Evolutionary conservation across 2,113 vertebrate species (phyloP), one percentile per base, ranked within the genome.

Genomic region (Tamias sibiricus): DNA sequence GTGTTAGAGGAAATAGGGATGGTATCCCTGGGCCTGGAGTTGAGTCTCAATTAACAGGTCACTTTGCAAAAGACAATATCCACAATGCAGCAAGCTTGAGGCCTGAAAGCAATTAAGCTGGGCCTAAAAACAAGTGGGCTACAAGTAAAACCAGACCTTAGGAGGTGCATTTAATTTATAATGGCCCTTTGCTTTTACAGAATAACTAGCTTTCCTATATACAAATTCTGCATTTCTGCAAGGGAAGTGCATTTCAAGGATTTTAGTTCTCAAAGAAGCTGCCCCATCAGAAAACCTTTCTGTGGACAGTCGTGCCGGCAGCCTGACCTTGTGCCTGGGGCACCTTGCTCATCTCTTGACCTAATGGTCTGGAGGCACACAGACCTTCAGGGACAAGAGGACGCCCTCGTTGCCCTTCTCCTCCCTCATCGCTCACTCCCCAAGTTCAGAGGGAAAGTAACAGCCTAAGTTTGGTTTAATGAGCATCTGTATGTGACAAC

Each of bases 21-120:
- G 72, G 19, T 80, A 30, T 26, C 89, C 37, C 64, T 47, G 40
- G 40, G 52, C 30, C 71, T 90, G 49, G 32, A 76, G 35, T 35
- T 66, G 49, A 30, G 77, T 59, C 49, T 83, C 69, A 32, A 26
- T 54, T 37, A 64, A 47, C 9, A 90, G 79, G 64, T 88, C 88
- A 80, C 0, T 17, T 16, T 47, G 32, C 42, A 59, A 40, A 74
- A 93, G 42, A 68, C 4, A 49, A 35, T 82, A 79, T 37, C 44
- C 40, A 32, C 35, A 91, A 30, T 26, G 40, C 35, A 69, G 40
- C 79, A 81, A 79, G 14, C 64, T 84, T 12, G 1, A 13, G 62
- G 44, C 83, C 77, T 96, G 89, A 89, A 89, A 92, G 88, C 74
- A 93, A 88, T 94, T 82, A 95, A 22, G 35, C 74, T 37, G 42